These are phyloP conservation scores for Acromyrmex echinatior DNA, from an alignment of 1,140 invertebrate species.

Conservation along the genomic window DNA sequence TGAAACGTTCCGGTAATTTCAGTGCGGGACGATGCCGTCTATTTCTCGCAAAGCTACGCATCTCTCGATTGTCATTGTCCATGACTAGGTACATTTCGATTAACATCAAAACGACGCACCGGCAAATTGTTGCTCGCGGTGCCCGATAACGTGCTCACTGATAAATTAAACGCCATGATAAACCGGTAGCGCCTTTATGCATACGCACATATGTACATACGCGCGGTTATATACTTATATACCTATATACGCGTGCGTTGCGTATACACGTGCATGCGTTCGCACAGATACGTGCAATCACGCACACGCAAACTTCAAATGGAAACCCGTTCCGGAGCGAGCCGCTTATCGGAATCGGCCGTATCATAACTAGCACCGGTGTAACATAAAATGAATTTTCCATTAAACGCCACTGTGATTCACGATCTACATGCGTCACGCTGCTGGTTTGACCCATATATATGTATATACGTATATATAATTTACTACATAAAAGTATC, in stretches of 20 bases:
- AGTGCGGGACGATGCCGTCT: not conserved
- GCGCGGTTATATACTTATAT: too few species aligned
- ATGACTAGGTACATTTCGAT: constrained; percentile 69
- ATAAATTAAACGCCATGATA: constrained; percentile 75
- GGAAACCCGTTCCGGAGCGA: constrained; percentile 67
- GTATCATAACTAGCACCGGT: constrained; percentile 67
- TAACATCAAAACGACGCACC: constrained; percentile 64
- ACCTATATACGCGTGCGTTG: too few species aligned
- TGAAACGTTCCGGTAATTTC: constrained; percentile 51
- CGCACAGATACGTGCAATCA: not conserved
- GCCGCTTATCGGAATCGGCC: constrained; percentile 72
- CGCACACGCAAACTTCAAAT: constrained; percentile 48
- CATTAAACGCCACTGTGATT: constrained; percentile 71
- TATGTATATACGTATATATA: too few species aligned
- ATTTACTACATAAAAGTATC: too few species aligned
- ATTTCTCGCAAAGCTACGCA: constrained; percentile 8
- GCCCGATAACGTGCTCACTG: constrained; percentile 64
- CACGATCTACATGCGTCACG: constrained; percentile 53
- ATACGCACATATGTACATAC: too few species aligned
- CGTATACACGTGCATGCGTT: not conserved
- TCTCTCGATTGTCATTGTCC: constrained; percentile 58
- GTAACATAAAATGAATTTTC: constrained; percentile 74
- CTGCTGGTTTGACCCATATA: constrained; percentile 25
- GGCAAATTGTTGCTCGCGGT: constrained; percentile 73
- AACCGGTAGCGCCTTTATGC: constrained; percentile 68